Percentiles rank a stretch among this genome's conserved stretches.
Evolutionary conservation across 2,797 vertebrate species (phyloP).

Genomic region (Channa striata): DNA sequence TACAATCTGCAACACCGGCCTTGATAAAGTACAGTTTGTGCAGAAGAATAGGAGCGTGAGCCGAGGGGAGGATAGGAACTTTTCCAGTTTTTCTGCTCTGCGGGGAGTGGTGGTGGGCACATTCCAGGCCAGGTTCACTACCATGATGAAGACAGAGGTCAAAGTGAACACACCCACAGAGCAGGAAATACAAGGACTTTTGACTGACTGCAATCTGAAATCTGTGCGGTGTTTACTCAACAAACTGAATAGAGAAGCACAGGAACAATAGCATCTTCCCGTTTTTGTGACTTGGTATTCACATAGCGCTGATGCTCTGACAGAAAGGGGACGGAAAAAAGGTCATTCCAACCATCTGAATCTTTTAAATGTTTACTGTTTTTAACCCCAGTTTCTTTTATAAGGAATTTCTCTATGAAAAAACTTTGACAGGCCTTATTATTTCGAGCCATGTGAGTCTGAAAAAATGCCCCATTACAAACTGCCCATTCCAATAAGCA

Average conservation of each 20-base stretch:
- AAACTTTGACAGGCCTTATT: constrained; percentile 45
- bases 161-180: constrained; percentile 26
- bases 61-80: background rate
- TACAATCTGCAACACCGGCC: background rate
- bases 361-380: constrained; percentile 11
- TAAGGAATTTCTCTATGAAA: constrained; percentile 22
- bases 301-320: background rate
- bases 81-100: constrained; percentile 47
- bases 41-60: background rate
- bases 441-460: constrained; percentile 34
- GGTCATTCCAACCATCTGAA: background rate
- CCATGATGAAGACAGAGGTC: constrained; percentile 44
- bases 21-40: background rate
- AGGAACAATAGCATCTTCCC: constrained; percentile 58
- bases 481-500: constrained; percentile 50
- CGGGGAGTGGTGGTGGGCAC: constrained; percentile 22
- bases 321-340: background rate
- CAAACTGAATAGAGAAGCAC: constrained; percentile 39
- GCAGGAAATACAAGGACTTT: constrained; percentile 20
- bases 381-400: constrained; percentile 25
- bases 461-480: constrained; percentile 55
- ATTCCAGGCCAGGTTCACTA: constrained; percentile 53
- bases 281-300: constrained; percentile 21
- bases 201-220: constrained; percentile 33
- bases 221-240: constrained; percentile 17